phyloP scores from a whole-genome alignment of 35 echinoderm and acorn worm genomes.

The Ophiothrix spiculata region DNA sequence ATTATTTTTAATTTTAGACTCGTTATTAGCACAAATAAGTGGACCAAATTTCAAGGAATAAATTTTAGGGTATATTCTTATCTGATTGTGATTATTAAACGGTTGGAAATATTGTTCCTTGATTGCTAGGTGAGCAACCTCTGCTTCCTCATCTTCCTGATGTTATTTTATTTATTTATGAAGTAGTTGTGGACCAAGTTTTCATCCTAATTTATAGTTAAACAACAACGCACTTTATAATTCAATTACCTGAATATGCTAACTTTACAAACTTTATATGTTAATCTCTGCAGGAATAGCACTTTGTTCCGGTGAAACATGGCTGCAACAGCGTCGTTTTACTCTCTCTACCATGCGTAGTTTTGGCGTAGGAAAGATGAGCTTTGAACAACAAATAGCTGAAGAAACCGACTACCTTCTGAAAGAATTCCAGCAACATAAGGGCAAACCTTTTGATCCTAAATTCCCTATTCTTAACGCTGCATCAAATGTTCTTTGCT shows the following conservation, averaged over 20 bases:
- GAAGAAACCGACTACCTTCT: constrained; percentile 20
- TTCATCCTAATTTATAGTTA: background rate
- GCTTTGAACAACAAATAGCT: constrained; percentile 35
- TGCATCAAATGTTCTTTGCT: constrained; percentile 39
- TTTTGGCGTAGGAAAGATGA: constrained; percentile 35
- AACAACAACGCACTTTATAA: background rate
- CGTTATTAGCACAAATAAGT: too few relatives aligned
- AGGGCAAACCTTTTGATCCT: constrained; percentile 32
- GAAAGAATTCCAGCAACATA: constrained; percentile 9
- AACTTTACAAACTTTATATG: background rate
- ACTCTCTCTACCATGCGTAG: constrained; percentile 18
- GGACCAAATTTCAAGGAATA: too few relatives aligned
- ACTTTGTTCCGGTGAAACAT: constrained; percentile 18
- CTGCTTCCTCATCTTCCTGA: too few relatives aligned
- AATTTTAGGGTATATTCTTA: too few relatives aligned
- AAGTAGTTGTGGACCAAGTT: background rate
- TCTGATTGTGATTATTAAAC: too few relatives aligned
- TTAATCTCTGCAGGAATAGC: background rate
- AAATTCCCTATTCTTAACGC: constrained; percentile 20
- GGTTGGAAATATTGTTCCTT: too few relatives aligned
- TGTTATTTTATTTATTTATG: background rate
- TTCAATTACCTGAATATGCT: background rate
- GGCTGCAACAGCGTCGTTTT: constrained; percentile 32
- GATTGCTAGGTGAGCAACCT: too few relatives aligned
- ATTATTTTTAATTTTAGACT: too few relatives aligned